These are phyloP conservation scores for Calephelis virginiensis DNA, from an alignment of 1,140 invertebrate genomes.

Conservation along the genomic window DNA sequence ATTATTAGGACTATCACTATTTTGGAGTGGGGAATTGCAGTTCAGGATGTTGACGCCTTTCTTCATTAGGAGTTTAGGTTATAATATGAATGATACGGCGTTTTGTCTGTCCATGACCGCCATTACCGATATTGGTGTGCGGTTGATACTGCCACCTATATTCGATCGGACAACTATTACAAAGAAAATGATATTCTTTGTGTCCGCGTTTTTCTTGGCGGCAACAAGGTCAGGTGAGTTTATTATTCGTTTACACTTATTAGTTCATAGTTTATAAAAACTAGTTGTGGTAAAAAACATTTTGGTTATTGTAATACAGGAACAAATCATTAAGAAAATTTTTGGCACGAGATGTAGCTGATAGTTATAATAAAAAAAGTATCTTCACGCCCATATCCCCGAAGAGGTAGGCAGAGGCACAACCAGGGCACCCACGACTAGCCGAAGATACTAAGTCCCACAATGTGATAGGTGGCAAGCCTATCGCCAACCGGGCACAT, in stretches of 20 bases:
- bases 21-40: slow-evolving; percentile 86
- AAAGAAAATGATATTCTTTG: slow-evolving; percentile 84
- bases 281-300: too few species aligned
- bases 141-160: slow-evolving; percentile 84
- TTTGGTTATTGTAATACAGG: too few species aligned
- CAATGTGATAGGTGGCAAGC: too few species aligned
- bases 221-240: slow-evolving; percentile 85
- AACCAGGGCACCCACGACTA: too few species aligned
- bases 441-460: too few species aligned
- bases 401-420: too few species aligned
- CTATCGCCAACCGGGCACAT: too few species aligned
- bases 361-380: too few species aligned
- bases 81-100: slow-evolving; percentile 82
- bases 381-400: too few species aligned
- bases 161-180: slow-evolving; percentile 83
- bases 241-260: background rate
- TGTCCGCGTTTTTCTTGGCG: slow-evolving; percentile 83
- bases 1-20: slow-evolving; percentile 83
- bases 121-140: slow-evolving; percentile 84
- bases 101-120: slow-evolving; percentile 85
- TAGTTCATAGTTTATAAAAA: too few species aligned
- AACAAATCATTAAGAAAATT: too few species aligned
- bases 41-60: slow-evolving; percentile 88
- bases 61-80: slow-evolving; percentile 83
- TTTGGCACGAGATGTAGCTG: too few species aligned